Evolutionary conservation across 2,888 invertebrate species (phyloP), one percentile per base, ranked within the genome.

Genomic region (Pyrrhosoma nymphula): DNA sequence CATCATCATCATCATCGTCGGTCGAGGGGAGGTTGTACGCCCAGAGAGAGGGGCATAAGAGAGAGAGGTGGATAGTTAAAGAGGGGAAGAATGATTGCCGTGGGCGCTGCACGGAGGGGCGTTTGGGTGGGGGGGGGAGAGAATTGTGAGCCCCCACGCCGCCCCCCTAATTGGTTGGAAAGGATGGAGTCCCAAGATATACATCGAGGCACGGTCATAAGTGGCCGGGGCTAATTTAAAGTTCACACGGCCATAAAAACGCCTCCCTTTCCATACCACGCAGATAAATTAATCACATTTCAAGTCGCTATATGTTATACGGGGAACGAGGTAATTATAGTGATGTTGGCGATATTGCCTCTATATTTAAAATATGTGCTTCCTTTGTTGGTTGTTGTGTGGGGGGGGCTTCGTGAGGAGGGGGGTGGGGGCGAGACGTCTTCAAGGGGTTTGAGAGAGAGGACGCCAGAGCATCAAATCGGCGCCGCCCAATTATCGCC

Each of bases 191-290:
- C 93, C 47, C 69, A 93, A 93, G 93, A 93, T 93, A 93, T 69
- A 75, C 93, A 93, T 93, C 93, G 93, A 63, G 93, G 93, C 63
- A 93, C 69, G 93, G 93, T 63, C 69, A 63, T 93, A 93, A 93
- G 93, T 93, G 93, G 93, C 93, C 93, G 69, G 69, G 93, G 93
- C 93, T 93, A 93, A 93, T 93, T 93, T 93, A 93, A 93, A 93
- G 93, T 93, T 93, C 93, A 93, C 93, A 93, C 93, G 93, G 69
- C 93, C 93, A 93, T 93, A 93, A 93, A 93, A 93, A 93, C 93
- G 93, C 93, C 93, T 93, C 69, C 93, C 69, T 93, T 47, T 93
- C 93, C 93, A 93, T 93, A 69, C 93, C 69, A 93, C 69, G 69
- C 47, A 93, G 93, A 93, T 93, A 93, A 93, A 93, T 93, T 93